Conservation (phyloP, 2,888 invertebrate species). For the Chironomus tentans region DNA sequence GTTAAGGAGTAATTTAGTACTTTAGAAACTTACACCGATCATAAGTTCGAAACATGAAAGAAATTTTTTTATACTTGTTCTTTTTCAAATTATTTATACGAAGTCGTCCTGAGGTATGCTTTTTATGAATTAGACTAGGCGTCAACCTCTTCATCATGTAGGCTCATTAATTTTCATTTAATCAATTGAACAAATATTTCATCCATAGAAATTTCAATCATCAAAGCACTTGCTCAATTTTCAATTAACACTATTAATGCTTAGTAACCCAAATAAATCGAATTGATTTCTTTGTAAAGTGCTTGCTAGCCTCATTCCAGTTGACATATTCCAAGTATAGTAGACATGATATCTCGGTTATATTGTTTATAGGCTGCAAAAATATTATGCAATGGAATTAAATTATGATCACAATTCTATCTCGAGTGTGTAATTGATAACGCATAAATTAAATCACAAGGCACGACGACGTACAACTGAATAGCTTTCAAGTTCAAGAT, state of each 20-base stretch:
- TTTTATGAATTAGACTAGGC: no score
- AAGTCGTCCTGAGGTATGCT: no score
- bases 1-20: no score
- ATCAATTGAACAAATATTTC: no score
- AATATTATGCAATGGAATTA: background rate
- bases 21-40: no score
- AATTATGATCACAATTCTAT: background rate
- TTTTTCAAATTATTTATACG: no score
- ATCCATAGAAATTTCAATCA: no score
- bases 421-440: background rate
- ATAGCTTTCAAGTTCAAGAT: background rate
- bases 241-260: background rate
- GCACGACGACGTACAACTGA: background rate
- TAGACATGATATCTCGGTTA: background rate
- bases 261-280: background rate
- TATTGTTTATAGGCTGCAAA: background rate
- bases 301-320: background rate
- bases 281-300: background rate
- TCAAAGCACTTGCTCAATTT: background rate
- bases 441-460: background rate
- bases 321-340: background rate
- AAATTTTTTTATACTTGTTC: no score
- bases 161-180: no score
- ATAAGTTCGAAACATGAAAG: no score
- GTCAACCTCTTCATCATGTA: no score